phyloP scores from a whole-genome alignment of 1,140 invertebrate species.

The Cepaea nemoralis region DNA sequence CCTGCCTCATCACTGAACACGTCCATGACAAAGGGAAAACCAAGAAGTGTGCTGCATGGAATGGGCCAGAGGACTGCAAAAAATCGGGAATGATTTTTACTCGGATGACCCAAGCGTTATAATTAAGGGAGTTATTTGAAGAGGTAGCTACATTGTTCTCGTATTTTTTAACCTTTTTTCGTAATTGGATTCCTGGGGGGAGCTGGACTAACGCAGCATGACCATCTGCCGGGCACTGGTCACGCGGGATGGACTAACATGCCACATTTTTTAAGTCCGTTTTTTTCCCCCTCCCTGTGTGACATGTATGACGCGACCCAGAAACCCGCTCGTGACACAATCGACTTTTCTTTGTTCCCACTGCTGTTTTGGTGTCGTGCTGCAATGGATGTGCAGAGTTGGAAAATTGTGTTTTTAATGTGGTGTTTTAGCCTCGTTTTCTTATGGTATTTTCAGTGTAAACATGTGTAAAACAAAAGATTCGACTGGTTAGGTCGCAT shows the following conservation, averaged over 20 bases:
- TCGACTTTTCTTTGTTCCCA: background rate
- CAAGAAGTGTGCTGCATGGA: background rate
- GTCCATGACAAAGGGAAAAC: background rate
- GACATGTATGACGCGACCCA: conserved; percentile 23
- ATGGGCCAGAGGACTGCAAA: background rate
- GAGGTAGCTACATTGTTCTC: background rate
- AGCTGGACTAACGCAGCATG: background rate
- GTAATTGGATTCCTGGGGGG: background rate
- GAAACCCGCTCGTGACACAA: conserved; percentile 29
- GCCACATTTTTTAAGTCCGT: background rate
- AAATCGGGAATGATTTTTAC: background rate
- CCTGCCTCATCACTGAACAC: background rate
- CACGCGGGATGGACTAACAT: background rate
- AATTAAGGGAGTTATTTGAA: background rate
- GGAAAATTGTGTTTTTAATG: conserved; percentile 10
- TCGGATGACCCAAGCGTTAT: background rate
- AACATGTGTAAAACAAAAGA: too few species aligned
- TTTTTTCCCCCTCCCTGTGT: background rate
- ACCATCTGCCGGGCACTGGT: conserved; percentile 32
- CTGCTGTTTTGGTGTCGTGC: background rate
- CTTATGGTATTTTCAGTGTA: too few species aligned
- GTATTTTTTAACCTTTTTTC: background rate
- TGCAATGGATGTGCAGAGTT: background rate
- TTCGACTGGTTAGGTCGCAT: too few species aligned
- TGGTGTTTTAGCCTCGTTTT: too few species aligned